Evolutionary conservation across 2,113 vertebrate genomes (phyloP), one percentile per base, ranked within the genome.

Genomic region (Stigmatopora argus): DNA sequence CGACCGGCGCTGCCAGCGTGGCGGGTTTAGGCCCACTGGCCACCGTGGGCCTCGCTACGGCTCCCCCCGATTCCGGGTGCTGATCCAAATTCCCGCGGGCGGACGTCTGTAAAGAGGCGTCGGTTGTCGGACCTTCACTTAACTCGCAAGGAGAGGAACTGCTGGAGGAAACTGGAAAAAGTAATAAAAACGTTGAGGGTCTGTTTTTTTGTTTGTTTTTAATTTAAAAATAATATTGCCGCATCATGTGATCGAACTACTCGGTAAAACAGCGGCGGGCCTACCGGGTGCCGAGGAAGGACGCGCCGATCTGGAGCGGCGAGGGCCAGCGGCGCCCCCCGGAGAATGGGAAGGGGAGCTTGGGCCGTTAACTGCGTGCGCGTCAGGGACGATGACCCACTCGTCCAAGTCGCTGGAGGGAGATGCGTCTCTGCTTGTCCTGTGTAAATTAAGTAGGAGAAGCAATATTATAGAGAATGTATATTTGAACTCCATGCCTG

Each of bases 231-330:
- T 7, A 15, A 64, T 2, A 8, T 31, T 9, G 26, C 44, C n/a
- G 9, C 3, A 48, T 48, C 15, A 14, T 2, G 19, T 44, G 13
- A 13, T 11, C 55, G 61, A 62, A 82, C 7, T 71, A 97, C 95
- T 92, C 53, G 90, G 81, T 60, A 87, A 78, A 0, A 86, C 78
- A 0, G 85, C 78, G 0, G 85, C 18, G 0, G 92, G 91, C 87
- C 92, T 93, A 61, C 84, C 91, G 8, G 94, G 93, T 3, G 90
- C 92, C 7, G 93, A 90, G 12, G 94, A 93, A 13, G 94, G 94
- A 31, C 92, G 82, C 0, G 90, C 91, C 62, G 94, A 94, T 86
- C 94, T 86, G n/a, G 93, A 91, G 60, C 93, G 94, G 69, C 92
- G 90, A 7, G 85, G 73, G 63, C 91, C 82, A 38, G 86, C 91